These are phyloP conservation scores for Smithornis capensis DNA, from an alignment of 2,113 vertebrate species.

Conservation along the genomic window DNA sequence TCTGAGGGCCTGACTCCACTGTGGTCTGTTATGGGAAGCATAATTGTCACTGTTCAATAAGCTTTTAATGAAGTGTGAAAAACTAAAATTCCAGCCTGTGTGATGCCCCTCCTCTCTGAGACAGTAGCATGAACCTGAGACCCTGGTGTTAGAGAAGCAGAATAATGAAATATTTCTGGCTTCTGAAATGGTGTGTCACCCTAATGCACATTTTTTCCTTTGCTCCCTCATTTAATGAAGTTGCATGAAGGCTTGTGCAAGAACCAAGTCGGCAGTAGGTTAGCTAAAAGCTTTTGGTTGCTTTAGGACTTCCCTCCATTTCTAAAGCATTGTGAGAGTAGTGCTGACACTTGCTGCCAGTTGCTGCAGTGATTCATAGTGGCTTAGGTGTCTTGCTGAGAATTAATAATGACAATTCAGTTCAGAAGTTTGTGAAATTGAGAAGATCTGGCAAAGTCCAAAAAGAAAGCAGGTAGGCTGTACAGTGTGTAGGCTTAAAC, in stretches of 20 bases:
- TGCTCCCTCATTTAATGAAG: slow-evolving; percentile 2
- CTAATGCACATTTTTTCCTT: neutral
- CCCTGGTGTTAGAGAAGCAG: neutral
- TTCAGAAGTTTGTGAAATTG: slow-evolving; percentile 38
- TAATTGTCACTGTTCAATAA: neutral
- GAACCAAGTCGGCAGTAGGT: neutral
- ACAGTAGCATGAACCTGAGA: neutral
- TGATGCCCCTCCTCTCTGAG: neutral
- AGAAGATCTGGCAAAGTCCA: neutral
- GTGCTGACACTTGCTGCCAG: neutral
- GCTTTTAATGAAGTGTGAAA: neutral
- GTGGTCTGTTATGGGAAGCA: neutral
- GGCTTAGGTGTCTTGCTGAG: slow-evolving; percentile 40
- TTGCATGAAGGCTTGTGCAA: neutral
- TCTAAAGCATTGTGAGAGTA: neutral
- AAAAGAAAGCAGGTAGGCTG: neutral
- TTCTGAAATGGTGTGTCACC: neutral
- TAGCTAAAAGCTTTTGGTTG: neutral
- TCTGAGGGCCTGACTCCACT: neutral
- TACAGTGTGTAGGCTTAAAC: neutral
- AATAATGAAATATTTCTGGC: neutral
- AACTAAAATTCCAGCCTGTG: neutral
- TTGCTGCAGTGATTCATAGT: neutral
- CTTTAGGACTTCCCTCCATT: neutral
- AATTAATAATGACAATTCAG: slow-evolving; percentile 36